Evolutionary conservation across 1,140 invertebrate genomes (phyloP).

Genomic region (Drosophila aff.): DNA sequence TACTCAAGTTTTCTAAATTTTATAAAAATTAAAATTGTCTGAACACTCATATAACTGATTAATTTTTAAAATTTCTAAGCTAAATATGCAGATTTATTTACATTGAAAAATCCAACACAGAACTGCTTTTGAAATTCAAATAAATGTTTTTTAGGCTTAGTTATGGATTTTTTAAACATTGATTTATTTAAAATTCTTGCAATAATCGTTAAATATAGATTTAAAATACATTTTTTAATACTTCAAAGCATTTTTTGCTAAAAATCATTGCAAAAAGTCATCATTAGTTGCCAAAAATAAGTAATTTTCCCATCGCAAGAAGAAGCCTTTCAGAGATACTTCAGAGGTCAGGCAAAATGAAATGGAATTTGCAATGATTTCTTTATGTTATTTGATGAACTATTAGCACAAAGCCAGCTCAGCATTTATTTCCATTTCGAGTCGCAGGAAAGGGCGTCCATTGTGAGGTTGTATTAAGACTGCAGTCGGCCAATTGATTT

Average conservation of each 20-base stretch:
- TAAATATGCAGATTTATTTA: too few species aligned
- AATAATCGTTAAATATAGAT: background rate
- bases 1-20: too few species aligned
- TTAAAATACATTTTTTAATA: background rate
- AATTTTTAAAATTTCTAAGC: too few species aligned
- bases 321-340: background rate
- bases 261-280: background rate
- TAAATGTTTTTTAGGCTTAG: background rate
- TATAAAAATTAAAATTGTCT: too few species aligned
- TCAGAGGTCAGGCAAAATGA: background rate
- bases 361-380: slow-evolving; percentile 23
- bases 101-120: too few species aligned
- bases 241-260: background rate
- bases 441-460: background rate
- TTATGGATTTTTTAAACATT: background rate
- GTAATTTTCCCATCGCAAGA: background rate
- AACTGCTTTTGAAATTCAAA: background rate
- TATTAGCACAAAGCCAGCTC: slow-evolving; percentile 32
- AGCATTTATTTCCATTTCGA: slow-evolving; percentile 29
- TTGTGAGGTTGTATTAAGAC: slow-evolving; percentile 34
- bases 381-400: slow-evolving; percentile 37
- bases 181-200: background rate
- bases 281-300: background rate
- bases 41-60: too few species aligned
- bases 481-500: slow-evolving; percentile 52